These are phyloP conservation scores for Hoplodrina blanda DNA, from an alignment of 2,888 invertebrate species.

Conservation along the genomic window DNA sequence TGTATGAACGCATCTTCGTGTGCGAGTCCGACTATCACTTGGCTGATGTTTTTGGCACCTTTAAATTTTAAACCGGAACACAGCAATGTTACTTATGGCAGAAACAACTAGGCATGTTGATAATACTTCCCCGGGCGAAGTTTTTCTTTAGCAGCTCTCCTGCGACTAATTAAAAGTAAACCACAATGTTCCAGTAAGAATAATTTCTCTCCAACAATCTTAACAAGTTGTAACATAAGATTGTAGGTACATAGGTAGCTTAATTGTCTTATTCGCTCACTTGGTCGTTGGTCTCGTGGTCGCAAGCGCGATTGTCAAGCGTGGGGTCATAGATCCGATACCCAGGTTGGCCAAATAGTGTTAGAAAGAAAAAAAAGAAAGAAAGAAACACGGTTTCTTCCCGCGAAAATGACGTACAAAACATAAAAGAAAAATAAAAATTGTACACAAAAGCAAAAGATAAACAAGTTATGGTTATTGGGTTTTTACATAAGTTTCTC, in stretches of 20 bases:
- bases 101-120: slow-evolving; percentile 20
- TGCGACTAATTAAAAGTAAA: slow-evolving; percentile 49
- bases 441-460: too few species aligned
- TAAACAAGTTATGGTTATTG: too few species aligned
- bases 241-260: not conserved
- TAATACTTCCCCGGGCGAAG: slow-evolving; percentile 29
- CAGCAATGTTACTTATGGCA: not conserved
- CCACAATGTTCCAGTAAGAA: slow-evolving; percentile 39
- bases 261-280: not conserved
- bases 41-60: not conserved
- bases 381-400: too few species aligned
- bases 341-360: too few species aligned
- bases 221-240: slow-evolving; percentile 24
- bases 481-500: too few species aligned
- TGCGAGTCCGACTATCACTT: too few species aligned
- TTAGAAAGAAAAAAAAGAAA: too few species aligned
- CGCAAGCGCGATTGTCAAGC: too few species aligned
- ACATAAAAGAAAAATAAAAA: too few species aligned
- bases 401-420: too few species aligned
- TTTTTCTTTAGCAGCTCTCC: slow-evolving; percentile 34
- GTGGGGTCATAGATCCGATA: too few species aligned
- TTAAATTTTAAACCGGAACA: slow-evolving; percentile 2
- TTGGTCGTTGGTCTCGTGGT: not conserved
- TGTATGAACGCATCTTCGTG: too few species aligned
- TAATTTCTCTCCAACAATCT: slow-evolving; percentile 44